Base-by-base conservation (phyloP, 2,113 vertebrate genomes). In the Onychostruthus taczanowskii region DNA sequence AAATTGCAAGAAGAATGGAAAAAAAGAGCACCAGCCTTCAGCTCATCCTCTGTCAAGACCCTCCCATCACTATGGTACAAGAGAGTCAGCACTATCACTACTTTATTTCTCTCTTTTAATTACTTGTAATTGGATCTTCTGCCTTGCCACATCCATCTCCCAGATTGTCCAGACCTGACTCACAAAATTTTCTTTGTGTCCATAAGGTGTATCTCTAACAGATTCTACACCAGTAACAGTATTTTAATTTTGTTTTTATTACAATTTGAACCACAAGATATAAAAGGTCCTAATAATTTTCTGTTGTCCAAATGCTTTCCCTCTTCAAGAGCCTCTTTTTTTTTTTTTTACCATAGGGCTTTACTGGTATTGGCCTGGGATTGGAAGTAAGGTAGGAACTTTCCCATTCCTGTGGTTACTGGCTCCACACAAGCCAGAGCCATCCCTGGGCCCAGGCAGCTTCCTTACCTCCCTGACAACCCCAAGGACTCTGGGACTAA, bases 341-440 rank as follows among this genome's bases (percentile, higher is more conserved):
- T 52, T 44, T 70, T 21, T 43, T 44, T 70, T 21, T 43, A 24
- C 28, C 0, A 0, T 21, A n/a, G 27, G 30, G 5, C 18, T 79
- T 13, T 35, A 14, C 16, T 39, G 41, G 41, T 12, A 24, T 50
- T 14, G 20, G 21, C 13, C 35, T 47, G 52, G 58, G 23, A 17
- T 82, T 79, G 58, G 39, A 81, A 75, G n/a, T 47, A 6, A 41
- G 52, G 47, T 41, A 52, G 53, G 58, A 87, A 6, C 11, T 68
- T 59, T 24, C 56, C 52, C 1, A 1, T 50, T 80, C 55, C 62
- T 91, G 47, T 70, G 31, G 43, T 63, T 46, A 8, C 47, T 33
- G 61, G 14, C 7, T 87, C 55, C 13, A 1, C 22, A 28, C 35
- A 87, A 30, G 44, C 21, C n/a, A 30, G 26, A 82, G 47, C 43